Evolutionary conservation across 2,797 vertebrate genomes (phyloP).

Genomic region (Orestias chungarensis): DNA sequence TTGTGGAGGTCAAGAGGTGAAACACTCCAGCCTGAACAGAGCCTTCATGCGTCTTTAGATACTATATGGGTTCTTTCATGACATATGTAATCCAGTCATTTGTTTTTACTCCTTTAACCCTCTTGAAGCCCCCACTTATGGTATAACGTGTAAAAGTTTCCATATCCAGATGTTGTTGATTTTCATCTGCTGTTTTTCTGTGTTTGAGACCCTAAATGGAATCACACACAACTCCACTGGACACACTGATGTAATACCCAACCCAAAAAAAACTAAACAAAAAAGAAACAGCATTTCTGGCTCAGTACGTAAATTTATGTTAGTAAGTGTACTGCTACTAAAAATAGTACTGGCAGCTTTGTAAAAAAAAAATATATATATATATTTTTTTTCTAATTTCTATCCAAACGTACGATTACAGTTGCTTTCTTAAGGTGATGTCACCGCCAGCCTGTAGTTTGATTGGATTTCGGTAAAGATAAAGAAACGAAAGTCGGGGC

Average conservation of each 20-base stretch:
- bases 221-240: no score
- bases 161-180: conserved; percentile 65
- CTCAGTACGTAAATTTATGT: conserved; percentile 12
- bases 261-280: no score
- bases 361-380: no score
- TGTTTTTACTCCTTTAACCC: conserved; percentile 26
- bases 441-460: conserved; percentile 21
- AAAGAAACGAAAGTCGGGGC: conserved; percentile 60
- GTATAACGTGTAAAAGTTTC: conserved; percentile 56
- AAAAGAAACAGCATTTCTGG: conserved; percentile 17
- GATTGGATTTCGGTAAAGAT: conserved; percentile 17
- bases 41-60: conserved; percentile 43
- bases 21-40: conserved; percentile 35
- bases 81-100: conserved; percentile 19
- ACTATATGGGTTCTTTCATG: conserved; percentile 40
- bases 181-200: conserved; percentile 33
- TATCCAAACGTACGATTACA: conserved; percentile 27
- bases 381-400: neutral
- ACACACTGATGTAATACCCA: conserved; percentile 46
- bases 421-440: conserved; percentile 30
- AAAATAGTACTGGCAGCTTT: no score
- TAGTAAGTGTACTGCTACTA: no score
- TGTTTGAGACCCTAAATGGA: conserved; percentile 44
- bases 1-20: conserved; percentile 16
- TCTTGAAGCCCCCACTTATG: conserved; percentile 25